Conservation (phyloP, 2,888 invertebrate species). For the Saturnia pavonia region DNA sequence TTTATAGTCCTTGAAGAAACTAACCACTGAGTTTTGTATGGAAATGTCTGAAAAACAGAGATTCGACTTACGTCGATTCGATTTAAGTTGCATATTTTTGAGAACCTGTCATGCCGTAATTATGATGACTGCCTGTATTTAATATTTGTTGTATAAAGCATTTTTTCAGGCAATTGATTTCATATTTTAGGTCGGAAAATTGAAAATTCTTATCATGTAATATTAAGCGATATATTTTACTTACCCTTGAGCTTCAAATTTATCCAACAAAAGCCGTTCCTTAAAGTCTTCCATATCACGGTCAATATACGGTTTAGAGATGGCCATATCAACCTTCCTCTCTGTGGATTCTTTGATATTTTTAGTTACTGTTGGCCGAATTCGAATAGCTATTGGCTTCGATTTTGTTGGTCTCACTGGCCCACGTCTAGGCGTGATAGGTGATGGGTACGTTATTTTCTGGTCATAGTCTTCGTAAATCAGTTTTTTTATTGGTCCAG, state of each 20-base stretch:
- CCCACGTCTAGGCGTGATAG: constrained; percentile 32
- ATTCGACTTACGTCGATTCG: too few species aligned
- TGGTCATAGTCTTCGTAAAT: constrained; percentile 17
- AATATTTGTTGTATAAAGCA: too few species aligned
- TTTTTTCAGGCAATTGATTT: too few species aligned
- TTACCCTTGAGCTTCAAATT: constrained; percentile 36
- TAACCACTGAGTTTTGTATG: too few species aligned
- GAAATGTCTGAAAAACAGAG: too few species aligned
- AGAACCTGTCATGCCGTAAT: too few species aligned
- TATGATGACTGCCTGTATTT: too few species aligned
- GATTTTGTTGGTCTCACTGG: constrained; percentile 35
- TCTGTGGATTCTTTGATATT: constrained; percentile 15
- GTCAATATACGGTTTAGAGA: constrained; percentile 13
- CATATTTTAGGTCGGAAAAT: too few species aligned
- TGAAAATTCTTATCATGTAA: not conserved
- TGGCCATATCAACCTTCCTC: constrained; percentile 4
- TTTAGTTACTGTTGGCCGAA: constrained; percentile 18
- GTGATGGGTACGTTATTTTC: constrained; percentile 30
- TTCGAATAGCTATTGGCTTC: not conserved
- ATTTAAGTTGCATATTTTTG: too few species aligned
- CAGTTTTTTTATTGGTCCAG: constrained; percentile 7
- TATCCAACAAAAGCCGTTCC: constrained; percentile 37
- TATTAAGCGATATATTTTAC: constrained; percentile 17
- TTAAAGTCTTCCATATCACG: constrained; percentile 34
- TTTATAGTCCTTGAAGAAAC: too few species aligned